A percentile compares a stretch with the other conserved stretches of the same genome.
phyloP scores from a whole-genome alignment of 2,113 vertebrate species.

The Neotragus moschatus region DNA sequence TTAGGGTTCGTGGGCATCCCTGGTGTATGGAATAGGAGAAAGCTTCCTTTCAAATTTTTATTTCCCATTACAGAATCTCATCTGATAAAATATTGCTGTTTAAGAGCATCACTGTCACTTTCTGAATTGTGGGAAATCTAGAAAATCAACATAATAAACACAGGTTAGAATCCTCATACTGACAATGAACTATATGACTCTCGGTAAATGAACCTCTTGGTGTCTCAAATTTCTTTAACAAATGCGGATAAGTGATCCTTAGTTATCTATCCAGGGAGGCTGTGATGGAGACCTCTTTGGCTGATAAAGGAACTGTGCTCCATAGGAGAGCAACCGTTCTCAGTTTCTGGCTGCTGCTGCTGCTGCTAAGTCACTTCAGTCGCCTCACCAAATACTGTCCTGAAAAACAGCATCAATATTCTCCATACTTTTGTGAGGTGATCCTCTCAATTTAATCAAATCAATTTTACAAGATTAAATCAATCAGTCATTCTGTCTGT shows the following conservation, averaged over 20 bases:
- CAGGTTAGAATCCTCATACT: neutral
- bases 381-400: neutral
- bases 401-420: neutral
- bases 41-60: neutral
- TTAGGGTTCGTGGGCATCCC: neutral
- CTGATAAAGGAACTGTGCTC: neutral
- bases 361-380: no score
- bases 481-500: neutral
- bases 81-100: neutral
- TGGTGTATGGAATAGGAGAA: neutral
- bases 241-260: neutral
- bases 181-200: neutral
- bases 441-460: neutral
- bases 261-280: neutral
- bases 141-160: neutral
- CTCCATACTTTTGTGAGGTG: neutral
- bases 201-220: neutral
- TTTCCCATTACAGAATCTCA: neutral
- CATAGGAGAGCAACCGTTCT: neutral
- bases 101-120: neutral
- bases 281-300: neutral
- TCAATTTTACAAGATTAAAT: neutral
- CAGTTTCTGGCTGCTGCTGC: neutral
- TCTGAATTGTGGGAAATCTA: neutral
- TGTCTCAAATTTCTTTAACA: neutral